Evolutionary conservation across 2,888 invertebrate species (phyloP), one percentile per base, ranked within the genome.

Genomic region (Tortricodes alternella): DNA sequence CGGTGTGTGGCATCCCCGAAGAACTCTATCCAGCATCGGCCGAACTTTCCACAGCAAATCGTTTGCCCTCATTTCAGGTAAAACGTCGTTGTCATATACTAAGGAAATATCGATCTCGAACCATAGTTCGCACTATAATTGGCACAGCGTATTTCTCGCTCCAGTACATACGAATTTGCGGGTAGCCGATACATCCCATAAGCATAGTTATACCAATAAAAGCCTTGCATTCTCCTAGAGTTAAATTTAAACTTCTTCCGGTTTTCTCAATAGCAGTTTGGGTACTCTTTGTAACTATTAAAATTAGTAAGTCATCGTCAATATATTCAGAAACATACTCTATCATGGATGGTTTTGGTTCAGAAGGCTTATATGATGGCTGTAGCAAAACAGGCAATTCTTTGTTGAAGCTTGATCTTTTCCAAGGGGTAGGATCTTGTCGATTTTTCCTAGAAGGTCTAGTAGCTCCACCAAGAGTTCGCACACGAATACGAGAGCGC

Each of bases 401-500:
- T n/a, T 38, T 9, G 18, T 5, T 19, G 6, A 38, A 38, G 5
- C 9, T 38, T 8, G 38, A 38, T 38, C 38, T 38, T 38, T 5
- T 19, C 38, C 38, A 38, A 38, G 15, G n/a, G 34, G 38, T 18
- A 38, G 19, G n/a, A 38, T 38, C n/a, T 38, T n/a, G 19, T 38
- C 38, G n/a, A 21, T 13, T 15, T 11, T 13, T 15, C 8, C 38
- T 38, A 9, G 38, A 38, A n/a, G 16, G 16, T 37, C 18, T 37
- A n/a, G n/a, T n/a, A 21, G 11, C 21, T 38, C 38, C 38, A 38
- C 38, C 38, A 38, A 19, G 38, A n/a, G 38, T 38, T n/a, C n/a
- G n/a, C n/a, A n/a, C n/a, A 19, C 19, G 38, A 21, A 38, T 19
- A 6, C 38, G 38, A 21, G 38, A 38, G 8, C 38, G 38, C 38